Base-by-base conservation (phyloP, 2,888 invertebrate genomes). In the Zeuzera pyrina region DNA sequence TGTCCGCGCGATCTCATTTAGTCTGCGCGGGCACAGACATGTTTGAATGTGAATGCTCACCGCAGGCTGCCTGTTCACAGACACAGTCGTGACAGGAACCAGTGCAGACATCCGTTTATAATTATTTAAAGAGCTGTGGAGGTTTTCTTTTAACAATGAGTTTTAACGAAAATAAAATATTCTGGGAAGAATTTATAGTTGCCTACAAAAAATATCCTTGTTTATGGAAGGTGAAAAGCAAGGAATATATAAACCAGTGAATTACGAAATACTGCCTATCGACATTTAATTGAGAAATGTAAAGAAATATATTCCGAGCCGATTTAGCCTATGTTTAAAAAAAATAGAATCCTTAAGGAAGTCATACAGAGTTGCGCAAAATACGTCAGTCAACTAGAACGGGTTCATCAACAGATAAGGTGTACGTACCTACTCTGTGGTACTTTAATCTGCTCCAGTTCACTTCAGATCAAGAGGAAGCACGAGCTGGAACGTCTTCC, bases 361-460 rank as follows among this genome's bases (percentile, higher is more conserved):
- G 13, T 26, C 26, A 7, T 26, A 26, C 26, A 26, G 13, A 26
- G 26, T 14, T 26, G 13, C 26, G 26, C 26, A 26, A 26, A 26
- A 11, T 26, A 26, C 13, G 13, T 10, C 13, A 26, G 13, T 26
- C 13, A 26, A 26, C 26, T 10, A 26, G 13, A 26, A 26, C 26
- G 14, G 13, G 13, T 10, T 11, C 13, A 26, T 26, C 26, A 26
- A 26, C 26, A n/a, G 26, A 26, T 26, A 14, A 26, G 10, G 26
- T 26, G 13, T 26, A 26, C 2, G 13, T 26, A 11, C 26, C 12
- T 26, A 11, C 13, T 26, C 26, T 26, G 10, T 26, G 26, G 23
- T 8, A 23, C 23, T 23, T 23, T 23, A 12, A 23, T 11, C 23
- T 23, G 12, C 23, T 23, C 23, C 23, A 23, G 23, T 23, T 23